Conservation (phyloP, 2,888 invertebrate species). For the Lapara coniferarum region DNA sequence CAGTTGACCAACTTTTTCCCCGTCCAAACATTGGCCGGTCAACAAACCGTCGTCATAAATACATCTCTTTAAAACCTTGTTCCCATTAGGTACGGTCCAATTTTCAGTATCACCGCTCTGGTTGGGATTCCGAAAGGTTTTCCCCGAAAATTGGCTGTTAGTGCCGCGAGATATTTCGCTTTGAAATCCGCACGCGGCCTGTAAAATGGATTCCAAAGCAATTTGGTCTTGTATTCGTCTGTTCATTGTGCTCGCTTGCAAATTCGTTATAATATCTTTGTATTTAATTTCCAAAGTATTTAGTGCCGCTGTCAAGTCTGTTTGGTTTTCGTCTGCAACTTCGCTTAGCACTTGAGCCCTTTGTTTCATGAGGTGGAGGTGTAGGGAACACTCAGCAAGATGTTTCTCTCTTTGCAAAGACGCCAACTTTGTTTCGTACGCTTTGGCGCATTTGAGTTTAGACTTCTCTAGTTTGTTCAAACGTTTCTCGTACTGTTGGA, state of each 20-base stretch:
- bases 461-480: constrained; percentile 65
- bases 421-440: constrained; percentile 64
- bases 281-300: constrained; percentile 73
- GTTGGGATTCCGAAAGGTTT: constrained; percentile 52
- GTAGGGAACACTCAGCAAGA: constrained; percentile 66
- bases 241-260: constrained; percentile 75
- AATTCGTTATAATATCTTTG: constrained; percentile 71
- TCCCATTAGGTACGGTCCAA: constrained; percentile 51
- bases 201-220: constrained; percentile 66
- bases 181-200: constrained; percentile 59
- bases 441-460: constrained; percentile 57
- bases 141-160: constrained; percentile 48
- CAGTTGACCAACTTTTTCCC: constrained; percentile 65
- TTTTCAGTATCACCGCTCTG: constrained; percentile 56
- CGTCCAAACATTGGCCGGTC: constrained; percentile 63
- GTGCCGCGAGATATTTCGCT: constrained; percentile 43
- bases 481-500: constrained; percentile 64
- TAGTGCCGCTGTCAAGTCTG: constrained; percentile 58
- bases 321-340: constrained; percentile 62
- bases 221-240: constrained; percentile 71
- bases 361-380: constrained; percentile 68
- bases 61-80: constrained; percentile 59
- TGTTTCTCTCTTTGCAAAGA: constrained; percentile 69
- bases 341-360: constrained; percentile 68
- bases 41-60: constrained; percentile 56